Evolutionary conservation across 2,113 vertebrate genomes (phyloP).

Genomic region (chimpanzee (Pan troglodytes)): NHGRI_mPanTro3-v2.1_pri NC_072398.2:58554501-58555000

Average conservation of each 20-base stretch:
- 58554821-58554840: neutral
- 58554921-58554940: accelerated
- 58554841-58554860: neutral
- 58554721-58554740: neutral
- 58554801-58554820: too few relatives aligned
- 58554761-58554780: neutral
- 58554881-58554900: accelerated
- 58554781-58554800: neutral
- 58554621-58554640: neutral
- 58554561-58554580: neutral
- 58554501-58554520: neutral
- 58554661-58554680: neutral
- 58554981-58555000: neutral
- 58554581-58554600: neutral
- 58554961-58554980: neutral
- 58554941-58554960: accelerated
- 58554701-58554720: neutral
- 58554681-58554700: neutral
- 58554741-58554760: neutral
- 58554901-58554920: accelerated
- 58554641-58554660: neutral
- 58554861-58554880: accelerated
- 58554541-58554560: neutral
- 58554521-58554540: neutral
- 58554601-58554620: neutral